phyloP scores from a whole-genome alignment of 1,140 invertebrate genomes.

The Drosophila leontia region DNA sequence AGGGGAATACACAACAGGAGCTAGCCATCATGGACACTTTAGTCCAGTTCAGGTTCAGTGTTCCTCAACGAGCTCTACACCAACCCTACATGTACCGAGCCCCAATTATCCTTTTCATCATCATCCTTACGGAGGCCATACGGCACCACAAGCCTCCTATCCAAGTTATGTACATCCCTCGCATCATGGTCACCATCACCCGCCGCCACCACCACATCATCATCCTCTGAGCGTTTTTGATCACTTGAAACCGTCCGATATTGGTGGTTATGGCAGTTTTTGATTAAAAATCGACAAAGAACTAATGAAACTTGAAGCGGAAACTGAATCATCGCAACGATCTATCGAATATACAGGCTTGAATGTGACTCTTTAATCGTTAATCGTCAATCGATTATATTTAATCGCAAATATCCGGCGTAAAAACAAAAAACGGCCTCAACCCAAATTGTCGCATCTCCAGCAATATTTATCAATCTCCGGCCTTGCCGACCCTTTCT shows the following conservation, averaged over 20 bases:
- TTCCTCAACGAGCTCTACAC: conserved; percentile 53
- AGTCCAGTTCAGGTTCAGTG: conserved; percentile 30
- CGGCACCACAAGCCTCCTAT: conserved; percentile 58
- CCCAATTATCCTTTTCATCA: conserved; percentile 77
- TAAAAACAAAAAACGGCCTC: neutral
- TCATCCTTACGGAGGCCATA: conserved; percentile 50
- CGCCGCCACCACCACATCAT: conserved; percentile 40
- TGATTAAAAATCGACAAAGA: conserved; percentile 43
- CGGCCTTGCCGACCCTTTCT: conserved; percentile 57
- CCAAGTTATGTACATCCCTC: conserved; percentile 47
- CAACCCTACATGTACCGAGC: conserved; percentile 76
- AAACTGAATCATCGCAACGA: conserved; percentile 12
- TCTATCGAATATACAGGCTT: conserved; percentile 22
- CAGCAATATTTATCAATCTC: conserved; percentile 73
- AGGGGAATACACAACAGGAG: conserved; percentile 24
- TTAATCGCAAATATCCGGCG: neutral
- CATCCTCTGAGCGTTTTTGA: conserved; percentile 80
- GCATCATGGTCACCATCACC: conserved; percentile 63
- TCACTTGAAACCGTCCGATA: conserved; percentile 80
- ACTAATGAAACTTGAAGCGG: conserved; percentile 4
- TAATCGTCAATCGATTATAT: conserved; percentile 2
- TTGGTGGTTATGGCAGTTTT: conserved; percentile 75
- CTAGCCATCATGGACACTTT: conserved; percentile 24
- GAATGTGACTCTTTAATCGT: conserved; percentile 4
- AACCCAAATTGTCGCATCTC: conserved; percentile 17